A percentile compares a stretch with the other conserved stretches of the same genome.
These are phyloP conservation scores for Zaprionus tsacasi DNA, from an alignment of 1,140 invertebrate genomes.

Conservation along the genomic window DNA sequence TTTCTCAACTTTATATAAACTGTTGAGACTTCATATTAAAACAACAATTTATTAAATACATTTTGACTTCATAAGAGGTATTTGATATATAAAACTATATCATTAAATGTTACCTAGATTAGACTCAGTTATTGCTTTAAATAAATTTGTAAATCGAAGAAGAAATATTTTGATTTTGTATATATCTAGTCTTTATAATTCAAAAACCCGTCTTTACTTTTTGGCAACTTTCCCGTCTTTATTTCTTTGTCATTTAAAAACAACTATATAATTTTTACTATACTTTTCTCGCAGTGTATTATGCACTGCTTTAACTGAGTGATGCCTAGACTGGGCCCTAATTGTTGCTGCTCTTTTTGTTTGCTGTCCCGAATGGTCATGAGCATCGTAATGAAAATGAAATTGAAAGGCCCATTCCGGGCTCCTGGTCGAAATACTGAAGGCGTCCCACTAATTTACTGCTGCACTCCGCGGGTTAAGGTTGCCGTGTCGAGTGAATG, in stretches of 20 bases:
- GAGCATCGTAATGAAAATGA: constrained; percentile 49
- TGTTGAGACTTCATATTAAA: no score
- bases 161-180: no score
- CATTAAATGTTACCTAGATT: no score
- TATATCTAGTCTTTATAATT: no score
- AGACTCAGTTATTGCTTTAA: no score
- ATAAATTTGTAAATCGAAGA: no score
- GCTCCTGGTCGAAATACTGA: constrained; percentile 51
- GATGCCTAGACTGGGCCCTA: constrained; percentile 55
- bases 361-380: constrained; percentile 39
- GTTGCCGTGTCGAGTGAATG: constrained; percentile 37
- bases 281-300: constrained; percentile 32
- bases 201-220: no score
- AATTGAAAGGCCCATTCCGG: constrained; percentile 64
- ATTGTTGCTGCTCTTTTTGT: constrained; percentile 57
- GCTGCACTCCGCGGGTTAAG: constrained; percentile 39
- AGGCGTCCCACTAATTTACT: constrained; percentile 75
- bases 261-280: neutral
- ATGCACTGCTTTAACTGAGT: constrained; percentile 47
- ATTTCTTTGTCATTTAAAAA: neutral
- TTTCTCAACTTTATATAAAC: no score
- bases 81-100: no score
- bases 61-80: no score
- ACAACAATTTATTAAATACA: no score
- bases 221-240: no score